phyloP scores from a whole-genome alignment of 2,797 vertebrate species.

The Pangasius djambal region DNA sequence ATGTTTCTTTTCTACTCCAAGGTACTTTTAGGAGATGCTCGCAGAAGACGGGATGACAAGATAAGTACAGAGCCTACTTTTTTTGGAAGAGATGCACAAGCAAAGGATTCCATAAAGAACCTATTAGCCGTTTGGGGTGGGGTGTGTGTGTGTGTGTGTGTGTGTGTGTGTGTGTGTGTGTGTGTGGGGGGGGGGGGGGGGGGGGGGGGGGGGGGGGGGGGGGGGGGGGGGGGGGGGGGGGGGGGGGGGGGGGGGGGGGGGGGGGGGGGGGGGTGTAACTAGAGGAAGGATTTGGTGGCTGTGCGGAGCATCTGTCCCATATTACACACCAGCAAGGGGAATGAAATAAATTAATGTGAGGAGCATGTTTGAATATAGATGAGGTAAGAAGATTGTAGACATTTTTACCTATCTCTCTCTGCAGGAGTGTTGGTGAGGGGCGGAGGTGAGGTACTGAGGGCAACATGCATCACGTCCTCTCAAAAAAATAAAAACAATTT shows the following conservation, averaged over 20 bases:
- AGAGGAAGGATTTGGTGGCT: background rate
- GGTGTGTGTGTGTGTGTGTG: no score
- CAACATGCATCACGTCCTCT: background rate
- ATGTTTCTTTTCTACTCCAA: slow-evolving; percentile 51
- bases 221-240: background rate
- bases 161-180: no score
- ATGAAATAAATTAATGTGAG: slow-evolving; percentile 18
- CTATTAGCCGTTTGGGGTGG: slow-evolving; percentile 7
- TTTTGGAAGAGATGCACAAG: slow-evolving; percentile 41
- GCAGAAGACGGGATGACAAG: slow-evolving; percentile 53
- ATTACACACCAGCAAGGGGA: slow-evolving; percentile 13
- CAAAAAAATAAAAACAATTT: background rate
- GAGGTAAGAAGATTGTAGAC: slow-evolving; percentile 51
- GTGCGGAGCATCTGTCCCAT: slow-evolving; percentile 25
- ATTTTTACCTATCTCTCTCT: slow-evolving; percentile 52
- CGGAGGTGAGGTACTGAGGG: background rate
- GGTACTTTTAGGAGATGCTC: slow-evolving; percentile 55
- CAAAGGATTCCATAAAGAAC: slow-evolving; percentile 35
- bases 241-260: background rate
- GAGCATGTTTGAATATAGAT: slow-evolving; percentile 47
- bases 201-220: background rate
- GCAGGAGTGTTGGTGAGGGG: slow-evolving; percentile 9
- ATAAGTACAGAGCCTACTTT: slow-evolving; percentile 55
- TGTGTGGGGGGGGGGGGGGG: no score
- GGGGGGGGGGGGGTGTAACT: background rate